Conservation (phyloP, 2,888 invertebrate species). For the Bruchidius siliquastri region DNA sequence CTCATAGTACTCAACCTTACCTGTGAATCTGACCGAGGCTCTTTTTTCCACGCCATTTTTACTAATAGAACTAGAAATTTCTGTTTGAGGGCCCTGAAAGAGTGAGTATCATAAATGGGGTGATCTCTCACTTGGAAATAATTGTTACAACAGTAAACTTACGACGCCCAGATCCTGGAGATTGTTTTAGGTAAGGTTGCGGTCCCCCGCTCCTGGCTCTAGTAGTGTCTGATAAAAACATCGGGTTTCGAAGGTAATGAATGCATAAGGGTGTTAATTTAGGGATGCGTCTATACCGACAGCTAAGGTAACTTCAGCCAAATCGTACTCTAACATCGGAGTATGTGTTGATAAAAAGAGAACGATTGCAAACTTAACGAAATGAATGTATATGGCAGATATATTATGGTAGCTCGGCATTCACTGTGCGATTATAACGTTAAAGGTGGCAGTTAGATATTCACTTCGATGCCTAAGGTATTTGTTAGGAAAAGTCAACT, state of each 20-base stretch:
- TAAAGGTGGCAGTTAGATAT: neutral
- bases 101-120: conserved; percentile 41
- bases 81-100: conserved; percentile 52
- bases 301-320: neutral
- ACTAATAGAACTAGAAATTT: conserved; percentile 44
- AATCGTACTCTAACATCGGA: neutral
- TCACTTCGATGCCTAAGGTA: neutral
- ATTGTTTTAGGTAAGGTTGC: conserved; percentile 17
- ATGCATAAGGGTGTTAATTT: neutral
- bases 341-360: conserved; percentile 1
- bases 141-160: conserved; percentile 37
- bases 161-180: conserved; percentile 35
- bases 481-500: too few relatives aligned
- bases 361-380: neutral
- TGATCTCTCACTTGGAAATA: neutral
- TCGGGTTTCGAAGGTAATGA: conserved; percentile 15
- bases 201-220: conserved; percentile 17
- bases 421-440: neutral
- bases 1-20: conserved; percentile 67
- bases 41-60: conserved; percentile 55
- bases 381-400: neutral
- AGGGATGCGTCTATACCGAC: neutral
- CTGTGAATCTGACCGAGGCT: conserved; percentile 57
- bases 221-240: conserved; percentile 26
- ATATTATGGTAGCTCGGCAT: neutral